These are phyloP conservation scores for Procavia capensis DNA, from an alignment of 2,113 vertebrate species.

Conservation along the genomic window DNA sequence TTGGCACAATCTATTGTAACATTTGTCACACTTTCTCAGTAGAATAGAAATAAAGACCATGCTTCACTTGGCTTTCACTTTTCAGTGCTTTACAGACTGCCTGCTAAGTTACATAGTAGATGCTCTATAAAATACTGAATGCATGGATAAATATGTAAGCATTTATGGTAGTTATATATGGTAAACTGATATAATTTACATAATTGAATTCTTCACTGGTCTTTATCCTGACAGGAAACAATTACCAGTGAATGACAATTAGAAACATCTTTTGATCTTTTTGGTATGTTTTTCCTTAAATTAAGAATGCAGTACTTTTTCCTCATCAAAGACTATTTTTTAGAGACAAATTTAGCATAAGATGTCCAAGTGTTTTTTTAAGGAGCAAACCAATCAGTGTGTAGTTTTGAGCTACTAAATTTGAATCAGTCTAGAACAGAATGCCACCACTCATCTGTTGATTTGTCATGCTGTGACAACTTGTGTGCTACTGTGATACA, in stretches of 20 bases:
- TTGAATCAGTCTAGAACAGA: background rate
- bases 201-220: background rate
- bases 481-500: too few species aligned
- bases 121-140: background rate
- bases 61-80: background rate
- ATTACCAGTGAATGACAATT: background rate
- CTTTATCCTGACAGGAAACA: background rate
- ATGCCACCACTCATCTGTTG: background rate
- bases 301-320: background rate
- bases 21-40: background rate
- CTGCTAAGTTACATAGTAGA: background rate
- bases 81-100: background rate
- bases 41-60: background rate
- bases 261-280: background rate
- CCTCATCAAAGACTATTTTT: background rate
- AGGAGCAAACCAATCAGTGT: background rate
- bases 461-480: too few species aligned
- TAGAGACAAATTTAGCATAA: background rate
- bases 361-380: background rate
- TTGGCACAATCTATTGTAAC: background rate
- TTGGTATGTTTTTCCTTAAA: background rate
- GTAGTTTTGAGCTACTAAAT: background rate
- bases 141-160: background rate
- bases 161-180: background rate
- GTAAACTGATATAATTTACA: background rate